Conservation (phyloP, 2,888 invertebrate species). For the Sussaba pulchella region DNA sequence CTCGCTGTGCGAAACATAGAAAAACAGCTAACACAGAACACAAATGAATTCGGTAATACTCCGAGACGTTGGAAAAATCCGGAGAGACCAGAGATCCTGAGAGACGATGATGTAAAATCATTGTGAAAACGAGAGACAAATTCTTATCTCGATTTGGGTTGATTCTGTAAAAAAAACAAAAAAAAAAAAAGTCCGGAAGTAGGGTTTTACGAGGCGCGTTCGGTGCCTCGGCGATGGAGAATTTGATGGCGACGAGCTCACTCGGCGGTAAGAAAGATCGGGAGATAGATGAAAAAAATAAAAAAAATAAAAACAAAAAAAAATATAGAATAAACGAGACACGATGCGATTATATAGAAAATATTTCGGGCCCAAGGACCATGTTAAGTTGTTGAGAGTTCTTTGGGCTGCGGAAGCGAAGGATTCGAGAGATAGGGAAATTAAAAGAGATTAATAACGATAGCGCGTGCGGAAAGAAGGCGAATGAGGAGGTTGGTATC, state of each 20-base stretch:
- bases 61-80: conserved; percentile 15
- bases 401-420: conserved; percentile 78
- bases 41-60: conserved; percentile 24
- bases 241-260: conserved; percentile 30
- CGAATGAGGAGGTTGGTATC: conserved; percentile 67
- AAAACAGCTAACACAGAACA: conserved; percentile 34
- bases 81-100: conserved; percentile 69
- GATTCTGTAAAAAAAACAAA: conserved; percentile 3
- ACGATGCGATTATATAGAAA: conserved; percentile 62
- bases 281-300: conserved; percentile 34
- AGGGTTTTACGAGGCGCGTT: background rate
- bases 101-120: conserved; percentile 9
- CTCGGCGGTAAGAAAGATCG: conserved; percentile 23
- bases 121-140: conserved; percentile 3
- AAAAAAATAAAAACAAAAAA: conserved; percentile 9
- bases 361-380: conserved; percentile 75
- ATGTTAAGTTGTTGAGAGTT: conserved; percentile 83
- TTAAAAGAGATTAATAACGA: conserved; percentile 53
- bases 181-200: too few species aligned
- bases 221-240: conserved; percentile 15
- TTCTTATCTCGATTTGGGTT: background rate
- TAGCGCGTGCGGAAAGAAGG: conserved; percentile 57
- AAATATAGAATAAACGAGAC: conserved; percentile 40
- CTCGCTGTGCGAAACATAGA: conserved; percentile 52
- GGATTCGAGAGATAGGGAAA: conserved; percentile 63